Conservation (phyloP, 37 sponge, comb jelly and placozoan genomes). For the Beroe forskalii region DNA sequence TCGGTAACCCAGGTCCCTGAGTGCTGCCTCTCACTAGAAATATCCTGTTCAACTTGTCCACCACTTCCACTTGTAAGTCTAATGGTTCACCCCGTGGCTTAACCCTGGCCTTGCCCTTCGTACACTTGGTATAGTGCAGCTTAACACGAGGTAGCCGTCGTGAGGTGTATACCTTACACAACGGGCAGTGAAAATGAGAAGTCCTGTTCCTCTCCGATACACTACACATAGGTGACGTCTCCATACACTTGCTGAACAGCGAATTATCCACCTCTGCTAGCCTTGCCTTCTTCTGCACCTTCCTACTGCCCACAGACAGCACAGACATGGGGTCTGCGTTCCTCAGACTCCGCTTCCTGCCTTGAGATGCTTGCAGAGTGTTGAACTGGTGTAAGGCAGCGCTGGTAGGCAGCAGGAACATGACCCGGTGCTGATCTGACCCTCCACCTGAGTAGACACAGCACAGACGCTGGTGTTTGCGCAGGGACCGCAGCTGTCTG, state of each 20-base stretch:
- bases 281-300: slow-evolving; percentile 6
- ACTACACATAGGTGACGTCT: not conserved
- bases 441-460: not conserved
- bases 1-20: slow-evolving; percentile 28
- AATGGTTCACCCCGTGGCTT: slow-evolving; percentile 19
- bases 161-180: slow-evolving; percentile 22
- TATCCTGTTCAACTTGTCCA: slow-evolving; percentile 50
- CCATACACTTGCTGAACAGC: slow-evolving; percentile 4
- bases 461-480: slow-evolving; percentile 46
- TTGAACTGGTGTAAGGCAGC: slow-evolving; percentile 4
- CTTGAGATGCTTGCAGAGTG: not conserved
- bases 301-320: not conserved
- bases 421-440: not conserved
- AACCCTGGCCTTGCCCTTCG: not conserved
- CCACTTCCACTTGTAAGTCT: slow-evolving; percentile 52
- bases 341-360: not conserved
- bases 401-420: not conserved
- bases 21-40: slow-evolving; percentile 49
- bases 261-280: not conserved
- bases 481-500: slow-evolving; percentile 26
- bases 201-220: slow-evolving; percentile 18
- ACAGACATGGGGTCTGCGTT: slow-evolving; percentile 38
- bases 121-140: slow-evolving; percentile 59
- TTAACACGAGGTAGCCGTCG: slow-evolving; percentile 27
- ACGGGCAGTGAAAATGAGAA: slow-evolving; percentile 44